Base-by-base conservation (phyloP, 2,797 vertebrate genomes). In the Adelosebastes latens region DNA sequence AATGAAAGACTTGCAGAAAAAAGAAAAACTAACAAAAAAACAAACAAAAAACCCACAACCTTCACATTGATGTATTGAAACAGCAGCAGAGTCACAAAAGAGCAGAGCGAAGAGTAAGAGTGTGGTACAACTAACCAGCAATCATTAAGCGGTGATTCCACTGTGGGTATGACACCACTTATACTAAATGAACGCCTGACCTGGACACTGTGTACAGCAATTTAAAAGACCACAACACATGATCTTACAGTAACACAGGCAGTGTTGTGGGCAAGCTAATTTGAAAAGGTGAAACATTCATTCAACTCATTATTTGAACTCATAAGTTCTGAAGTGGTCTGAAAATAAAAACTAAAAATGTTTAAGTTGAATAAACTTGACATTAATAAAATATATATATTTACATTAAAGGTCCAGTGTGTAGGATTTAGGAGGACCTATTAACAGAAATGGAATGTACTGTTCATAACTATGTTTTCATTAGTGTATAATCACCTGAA, bases 181-280 rank as follows among this genome's bases (percentile, higher is more conserved):
- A n/a, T 52, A 52, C 25, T 71, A 82, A 77, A 67, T 65, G 39
- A 46, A 64, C 34, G 27, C 6, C 69, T 62, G 60, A 62, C n/a
- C 70, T 49, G 79, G 24, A 20, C 76, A 32, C 14, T 27, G 56
- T 65, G 10, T 27, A 31, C 49, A 63, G 20, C 27, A 27, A 16
- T 42, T 53, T 65, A 70, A 59, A 53, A 34, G 8, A 55, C 3
- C 32, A 49, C 8, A 39, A 9, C 11, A 6, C 14, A 34, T 29
- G 9, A 34, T 74, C 10, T 18, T n/a, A 65, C 9, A 42, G 12
- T 2, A 32, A 42, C 53, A 72, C 71, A 25, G 10, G 14, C 14
- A 7, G 31, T 9, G 49, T 11, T 27, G n/a, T 13, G 4, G 3
- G 16, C 12, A 42, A 8, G 59, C 6, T n/a, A 14, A 46, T 71